Percentiles rank a stretch among this genome's conserved stretches.
phyloP scores from a whole-genome alignment of 30 jellyfish, hydroid and myxozoan genomes.

The Mastigias papua region DNA sequence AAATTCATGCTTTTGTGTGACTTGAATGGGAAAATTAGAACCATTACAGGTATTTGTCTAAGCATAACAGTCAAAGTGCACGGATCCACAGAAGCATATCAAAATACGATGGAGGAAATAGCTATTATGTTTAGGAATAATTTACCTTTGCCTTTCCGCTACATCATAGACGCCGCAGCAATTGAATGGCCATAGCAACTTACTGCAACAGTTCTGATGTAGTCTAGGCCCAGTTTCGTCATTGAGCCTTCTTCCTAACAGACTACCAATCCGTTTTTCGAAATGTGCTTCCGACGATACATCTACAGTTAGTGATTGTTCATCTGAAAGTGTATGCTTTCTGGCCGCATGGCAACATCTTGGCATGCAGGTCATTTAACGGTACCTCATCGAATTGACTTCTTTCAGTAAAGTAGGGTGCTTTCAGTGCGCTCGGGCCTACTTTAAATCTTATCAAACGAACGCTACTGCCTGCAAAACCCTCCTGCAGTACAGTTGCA shows the following conservation, averaged over 20 bases:
- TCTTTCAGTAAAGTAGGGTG: neutral
- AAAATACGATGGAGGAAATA: neutral
- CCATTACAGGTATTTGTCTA: too few relatives aligned
- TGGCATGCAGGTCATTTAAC: conserved; percentile 33
- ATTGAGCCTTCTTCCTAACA: neutral
- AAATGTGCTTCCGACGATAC: neutral
- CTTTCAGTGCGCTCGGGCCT: neutral
- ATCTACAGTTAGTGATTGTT: conserved; percentile 10
- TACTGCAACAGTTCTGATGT: conserved; percentile 13
- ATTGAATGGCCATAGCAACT: conserved; percentile 15
- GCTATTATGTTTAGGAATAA: neutral
- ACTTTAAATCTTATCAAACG: neutral
- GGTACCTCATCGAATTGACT: neutral
- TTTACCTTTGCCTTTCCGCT: conserved; percentile 43
- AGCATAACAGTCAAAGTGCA: too few relatives aligned
- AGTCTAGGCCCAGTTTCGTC: neutral
- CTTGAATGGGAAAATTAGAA: too few relatives aligned
- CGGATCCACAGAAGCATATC: too few relatives aligned
- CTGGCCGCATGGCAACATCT: conserved; percentile 29
- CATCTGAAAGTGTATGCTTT: neutral
- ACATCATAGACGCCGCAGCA: conserved; percentile 41
- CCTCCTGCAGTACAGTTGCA: too few relatives aligned
- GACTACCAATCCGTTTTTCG: neutral
- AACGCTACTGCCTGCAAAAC: too few relatives aligned
- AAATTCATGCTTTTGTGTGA: too few relatives aligned